Evolutionary conservation across 2,113 vertebrate genomes (phyloP), one percentile per base, ranked within the genome.

Genomic region (Megaceryle maxima): DNA sequence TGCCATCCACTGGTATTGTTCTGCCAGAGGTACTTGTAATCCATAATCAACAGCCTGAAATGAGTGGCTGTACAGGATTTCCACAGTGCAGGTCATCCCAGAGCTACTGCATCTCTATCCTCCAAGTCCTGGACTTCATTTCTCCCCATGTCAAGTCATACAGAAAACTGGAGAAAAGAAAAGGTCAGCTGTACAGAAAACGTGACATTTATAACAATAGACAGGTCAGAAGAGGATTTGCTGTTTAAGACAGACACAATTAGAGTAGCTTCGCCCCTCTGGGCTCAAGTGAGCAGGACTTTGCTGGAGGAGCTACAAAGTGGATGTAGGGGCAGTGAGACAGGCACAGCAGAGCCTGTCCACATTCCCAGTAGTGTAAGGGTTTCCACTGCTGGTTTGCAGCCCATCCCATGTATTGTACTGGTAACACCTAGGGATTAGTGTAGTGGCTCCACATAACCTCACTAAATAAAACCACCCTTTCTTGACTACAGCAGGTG

Each of bases 391-490:
- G 0, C 9, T 24, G 43, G 5, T 91, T 55, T 92, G 16, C n/a
- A 88, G 33, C 46, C 33, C 19, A 22, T 79, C 69, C 35, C 8
- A 7, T 43, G 31, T 39, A 15, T 51, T 72, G 19, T 35, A 31
- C 21, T 33, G 60, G 53, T 39, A 64, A n/a, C 20, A 25, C 16
- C 50, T 31, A 74, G 50, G 24, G 50, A 51, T 26, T 51, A 51
- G 64, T 0, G 0, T 51, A 51, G 68, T 0, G 0, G 51, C n/a
- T 78, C 31, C 5, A 2, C 6, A 16, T 35, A 72, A 62, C 1
- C 4, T 31, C 41, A 19, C 20, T 56, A 25, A 85, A 82, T 19
- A 82, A 92, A 91, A 33, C 16, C 29, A 60, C 12, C 10, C 29
- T 72, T 29, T 59, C 41, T 48, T 55, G 70, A 59, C 51, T 22